Evolutionary conservation across 2,797 vertebrate species (phyloP).

Genomic region (Danionella dracula): DNA sequence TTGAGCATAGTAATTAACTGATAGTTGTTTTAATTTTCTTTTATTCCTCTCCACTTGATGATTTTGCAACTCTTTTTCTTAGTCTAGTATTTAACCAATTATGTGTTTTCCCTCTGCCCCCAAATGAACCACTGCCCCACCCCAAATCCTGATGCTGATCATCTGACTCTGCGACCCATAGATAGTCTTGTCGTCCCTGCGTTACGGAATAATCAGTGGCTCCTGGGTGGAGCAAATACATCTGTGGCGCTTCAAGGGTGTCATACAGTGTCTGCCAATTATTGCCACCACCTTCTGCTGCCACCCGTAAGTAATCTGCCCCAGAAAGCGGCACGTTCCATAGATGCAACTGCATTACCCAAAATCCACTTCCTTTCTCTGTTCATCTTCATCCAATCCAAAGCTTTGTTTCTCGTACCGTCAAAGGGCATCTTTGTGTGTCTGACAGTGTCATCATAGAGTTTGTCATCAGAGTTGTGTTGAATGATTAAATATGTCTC

Average conservation of each 20-base stretch:
- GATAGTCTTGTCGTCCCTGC: conserved; percentile 73
- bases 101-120: conserved; percentile 48
- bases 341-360: conserved; percentile 38
- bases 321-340: conserved; percentile 36
- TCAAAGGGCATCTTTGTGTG: conserved; percentile 9
- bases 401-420: conserved; percentile 26
- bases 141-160: conserved; percentile 28
- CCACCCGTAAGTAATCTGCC: conserved; percentile 69
- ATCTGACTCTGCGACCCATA: conserved; percentile 53
- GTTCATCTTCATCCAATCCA: conserved; percentile 35
- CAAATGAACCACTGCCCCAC: conserved; percentile 43
- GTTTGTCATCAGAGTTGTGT: neutral
- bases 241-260: conserved; percentile 69
- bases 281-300: conserved; percentile 73
- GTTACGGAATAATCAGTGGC: conserved; percentile 74
- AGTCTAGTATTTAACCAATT: conserved; percentile 43
- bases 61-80: neutral
- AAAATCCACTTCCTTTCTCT: conserved; percentile 11
- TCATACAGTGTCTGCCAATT: conserved; percentile 72
- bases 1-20: conserved; percentile 11
- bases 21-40: too few relatives aligned
- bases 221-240: conserved; percentile 69
- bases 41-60: neutral
- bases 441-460: neutral
- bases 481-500: neutral